Base-by-base conservation (phyloP, 2,888 invertebrate species). In the Cosmorhoe ocellata region DNA sequence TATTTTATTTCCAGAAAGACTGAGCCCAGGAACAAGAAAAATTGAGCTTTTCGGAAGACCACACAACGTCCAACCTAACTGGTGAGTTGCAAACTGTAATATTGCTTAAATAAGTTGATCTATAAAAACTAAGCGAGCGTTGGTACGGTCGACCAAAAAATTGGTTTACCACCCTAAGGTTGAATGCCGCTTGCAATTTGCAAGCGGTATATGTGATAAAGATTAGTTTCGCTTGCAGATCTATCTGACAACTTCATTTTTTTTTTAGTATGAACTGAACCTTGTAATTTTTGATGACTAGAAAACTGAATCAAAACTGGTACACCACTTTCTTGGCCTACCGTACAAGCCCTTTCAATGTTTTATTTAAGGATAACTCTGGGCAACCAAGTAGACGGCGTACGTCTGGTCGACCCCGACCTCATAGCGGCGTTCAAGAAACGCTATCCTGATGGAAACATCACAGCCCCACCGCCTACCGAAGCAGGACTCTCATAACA, bases 41-140 rank as follows among this genome's bases (percentile, higher is more conserved):
- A 98, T 99, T 52, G 99, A 99, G 84, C 89, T 99, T 10, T 99
- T 99, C 77, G 99, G 99, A 0, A 90, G 99, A 47, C 98, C 98
- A 0, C 99, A 99, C 80, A 99, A 99, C 76, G 96, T 99, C 0
- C 99, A 99, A 79, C 99, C 98, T 0, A 99, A 99, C 76, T 99
- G 99, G 99, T 94, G 62, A 79, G 80, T 36, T 11, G 6, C 18
- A 18, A 18, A 3, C 2, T 18, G 18, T 18, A 2, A 18, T 18
- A 18, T 18, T 18, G 2, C 2, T 3, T 18, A 18, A 18, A 18
- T 2, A 18, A 18, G 4, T 18, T 2, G 4, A 18, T 18, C 18
- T 18, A 18, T 18, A 18, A 3, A 18, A 18, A 18, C 4, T 18
- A n/a, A n/a, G n/a, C n/a, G n/a, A n/a, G n/a, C n/a, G n/a, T n/a